Conservation (phyloP, 2,113 vertebrate species). For the Odocoileus virginianus region DNA sequence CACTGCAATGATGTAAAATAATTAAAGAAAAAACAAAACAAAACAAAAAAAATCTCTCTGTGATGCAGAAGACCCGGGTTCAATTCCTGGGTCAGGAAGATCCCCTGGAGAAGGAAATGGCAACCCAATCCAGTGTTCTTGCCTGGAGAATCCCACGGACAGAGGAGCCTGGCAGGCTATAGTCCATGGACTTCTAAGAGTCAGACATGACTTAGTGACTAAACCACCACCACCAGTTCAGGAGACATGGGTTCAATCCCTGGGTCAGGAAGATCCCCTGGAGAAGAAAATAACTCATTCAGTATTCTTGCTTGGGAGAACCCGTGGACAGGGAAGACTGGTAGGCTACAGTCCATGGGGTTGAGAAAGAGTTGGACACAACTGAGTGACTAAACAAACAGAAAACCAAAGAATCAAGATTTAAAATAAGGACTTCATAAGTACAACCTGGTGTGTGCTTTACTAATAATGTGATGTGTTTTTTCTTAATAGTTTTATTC, state of each 20-base stretch:
- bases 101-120: background rate
- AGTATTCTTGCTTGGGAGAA: background rate
- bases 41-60: background rate
- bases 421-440: background rate
- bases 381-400: background rate
- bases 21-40: too few species aligned
- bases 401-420: background rate
- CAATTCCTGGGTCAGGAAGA: background rate
- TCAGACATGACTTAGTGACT: background rate
- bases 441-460: background rate
- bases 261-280: background rate
- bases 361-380: background rate
- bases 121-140: background rate
- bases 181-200: background rate
- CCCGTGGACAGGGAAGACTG: background rate
- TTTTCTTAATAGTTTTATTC: background rate
- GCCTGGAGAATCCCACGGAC: background rate
- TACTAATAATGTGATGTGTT: background rate
- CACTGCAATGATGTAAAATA: too few species aligned
- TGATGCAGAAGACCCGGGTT: background rate
- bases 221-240: background rate
- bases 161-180: background rate
- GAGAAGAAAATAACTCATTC: background rate
- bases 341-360: background rate
- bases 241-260: background rate